phyloP scores from a whole-genome alignment of 2,888 invertebrate genomes.

The Drosophila formosana region DNA sequence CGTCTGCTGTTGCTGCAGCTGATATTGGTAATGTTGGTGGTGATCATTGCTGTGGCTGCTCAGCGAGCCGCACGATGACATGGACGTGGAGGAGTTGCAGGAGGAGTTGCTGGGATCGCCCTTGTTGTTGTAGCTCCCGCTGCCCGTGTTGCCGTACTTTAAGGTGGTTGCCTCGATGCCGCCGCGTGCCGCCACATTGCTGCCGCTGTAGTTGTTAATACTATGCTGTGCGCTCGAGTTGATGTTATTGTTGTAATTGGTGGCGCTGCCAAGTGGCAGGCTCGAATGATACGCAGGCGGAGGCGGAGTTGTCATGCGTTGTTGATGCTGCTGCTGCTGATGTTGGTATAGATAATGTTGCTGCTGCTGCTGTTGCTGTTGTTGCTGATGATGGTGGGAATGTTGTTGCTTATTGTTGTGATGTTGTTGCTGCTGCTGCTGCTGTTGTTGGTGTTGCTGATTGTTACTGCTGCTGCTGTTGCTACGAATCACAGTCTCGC shows the following conservation, averaged over 20 bases:
- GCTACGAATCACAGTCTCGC: constrained; percentile 81
- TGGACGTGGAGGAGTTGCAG: constrained; percentile 39
- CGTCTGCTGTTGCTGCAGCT: constrained; percentile 81
- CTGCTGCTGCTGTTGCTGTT: constrained; percentile 62
- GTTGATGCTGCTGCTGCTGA: constrained; percentile 59
- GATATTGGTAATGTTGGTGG: constrained; percentile 83
- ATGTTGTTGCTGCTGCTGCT: constrained; percentile 66
- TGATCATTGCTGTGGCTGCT: constrained; percentile 83
- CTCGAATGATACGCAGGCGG: constrained; percentile 18
- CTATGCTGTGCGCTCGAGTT: constrained; percentile 69
- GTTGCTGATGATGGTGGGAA: constrained; percentile 70
- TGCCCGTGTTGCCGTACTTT: constrained; percentile 77
- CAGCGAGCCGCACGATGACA: constrained; percentile 68
- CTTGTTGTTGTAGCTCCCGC: constrained; percentile 56
- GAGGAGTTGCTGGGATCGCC: constrained; percentile 51
- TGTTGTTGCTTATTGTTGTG: constrained; percentile 76
- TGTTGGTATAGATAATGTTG: constrained; percentile 61
- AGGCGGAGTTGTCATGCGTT: constrained; percentile 54
- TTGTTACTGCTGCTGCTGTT: constrained; percentile 64
- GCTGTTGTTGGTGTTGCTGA: constrained; percentile 49
- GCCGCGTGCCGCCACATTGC: constrained; percentile 75
- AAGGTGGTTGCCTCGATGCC: constrained; percentile 77
- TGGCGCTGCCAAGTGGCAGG: constrained; percentile 27
- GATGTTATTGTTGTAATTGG: constrained; percentile 43
- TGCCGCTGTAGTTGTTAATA: constrained; percentile 66